phyloP scores from a whole-genome alignment of 2,888 invertebrate genomes.

The Thymelicus acteon region DNA sequence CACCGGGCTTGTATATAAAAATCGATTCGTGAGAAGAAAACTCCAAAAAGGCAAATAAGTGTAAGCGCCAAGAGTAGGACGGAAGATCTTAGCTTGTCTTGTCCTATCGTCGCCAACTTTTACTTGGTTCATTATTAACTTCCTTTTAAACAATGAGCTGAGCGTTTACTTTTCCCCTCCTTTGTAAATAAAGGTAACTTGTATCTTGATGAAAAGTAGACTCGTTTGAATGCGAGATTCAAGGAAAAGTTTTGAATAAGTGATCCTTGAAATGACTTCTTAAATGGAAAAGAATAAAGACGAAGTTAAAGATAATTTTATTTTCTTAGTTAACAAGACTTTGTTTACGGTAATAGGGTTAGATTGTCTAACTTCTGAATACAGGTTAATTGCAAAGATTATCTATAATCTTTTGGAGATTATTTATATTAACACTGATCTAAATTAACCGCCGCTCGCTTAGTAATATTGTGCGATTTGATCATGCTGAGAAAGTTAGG shows the following conservation, averaged over 20 bases:
- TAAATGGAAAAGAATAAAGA: constrained; percentile 14
- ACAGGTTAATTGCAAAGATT: not conserved
- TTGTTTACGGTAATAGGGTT: constrained; percentile 1
- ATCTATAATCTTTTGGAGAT: constrained; percentile 1
- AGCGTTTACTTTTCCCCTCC: constrained; percentile 2
- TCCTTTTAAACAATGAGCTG: constrained; percentile 18
- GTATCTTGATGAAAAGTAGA: constrained; percentile 23
- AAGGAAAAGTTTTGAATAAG: constrained; percentile 26
- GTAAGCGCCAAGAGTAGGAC: too few relatives aligned
- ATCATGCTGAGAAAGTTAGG: not conserved
- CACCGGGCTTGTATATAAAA: too few relatives aligned
- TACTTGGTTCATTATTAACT: constrained; percentile 26
- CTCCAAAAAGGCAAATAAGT: too few relatives aligned
- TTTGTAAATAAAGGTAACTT: constrained; percentile 29
- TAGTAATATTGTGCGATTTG: not conserved
- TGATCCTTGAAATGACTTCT: constrained; percentile 17
- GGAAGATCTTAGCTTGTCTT: not conserved
- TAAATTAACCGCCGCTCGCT: not conserved
- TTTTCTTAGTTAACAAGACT: constrained; percentile 8
- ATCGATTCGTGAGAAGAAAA: too few relatives aligned
- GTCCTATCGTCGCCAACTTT: constrained; percentile 12
- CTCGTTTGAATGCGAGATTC: constrained; percentile 27
- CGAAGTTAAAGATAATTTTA: constrained; percentile 15
- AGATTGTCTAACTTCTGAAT: not conserved
- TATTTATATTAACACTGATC: not conserved